Evolutionary conservation across 2,888 invertebrate genomes (phyloP), one percentile per base, ranked within the genome.

Genomic region (Noctua pronuba): DNA sequence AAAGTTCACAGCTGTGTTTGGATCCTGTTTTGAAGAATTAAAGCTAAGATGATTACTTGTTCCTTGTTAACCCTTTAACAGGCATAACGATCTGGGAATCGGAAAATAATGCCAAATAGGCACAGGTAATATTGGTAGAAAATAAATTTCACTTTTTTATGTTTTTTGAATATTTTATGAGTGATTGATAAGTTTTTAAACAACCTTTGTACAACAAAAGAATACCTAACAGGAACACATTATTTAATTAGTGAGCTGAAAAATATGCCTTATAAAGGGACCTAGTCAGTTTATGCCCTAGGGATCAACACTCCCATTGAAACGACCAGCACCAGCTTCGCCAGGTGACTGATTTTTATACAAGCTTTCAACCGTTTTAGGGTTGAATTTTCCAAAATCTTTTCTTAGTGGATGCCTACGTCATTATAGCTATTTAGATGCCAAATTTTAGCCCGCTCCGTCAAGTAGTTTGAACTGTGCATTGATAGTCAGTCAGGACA

Each of bases 1-100:
- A 71, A 65, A 81, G 72, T 73, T 69, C 52, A 67, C 11, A 35
- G 24, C 31, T 58, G 5, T 38, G 21, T 21, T 8, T n/a, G n/a
- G 24, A 52, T 70, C 13, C 64, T 68, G 41, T 74, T 38, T 24
- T 60, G 38, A n/a, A 31, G 8, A 76, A 31, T 31, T 5, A 38
- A 55, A 60, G 24, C 5, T n/a, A n/a, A n/a, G 16, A 60, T 31
- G 16, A 28, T 28, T 24, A 10, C 24, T 24, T 24, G 10, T 3
- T 52, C 2, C 10, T 52, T 52, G n/a, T n/a, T 55, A 55, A n/a
- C 5, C n/a, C n/a, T n/a, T n/a, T n/a, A n/a, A n/a, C n/a, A n/a
- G n/a, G n/a, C n/a, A n/a, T n/a, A n/a, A n/a, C n/a, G n/a, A n/a
- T n/a, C n/a, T n/a, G n/a, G n/a, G n/a, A n/a, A n/a, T n/a, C n/a